Conservation (phyloP, 2,113 vertebrate species). For the Recurvirostra avosetta region DNA sequence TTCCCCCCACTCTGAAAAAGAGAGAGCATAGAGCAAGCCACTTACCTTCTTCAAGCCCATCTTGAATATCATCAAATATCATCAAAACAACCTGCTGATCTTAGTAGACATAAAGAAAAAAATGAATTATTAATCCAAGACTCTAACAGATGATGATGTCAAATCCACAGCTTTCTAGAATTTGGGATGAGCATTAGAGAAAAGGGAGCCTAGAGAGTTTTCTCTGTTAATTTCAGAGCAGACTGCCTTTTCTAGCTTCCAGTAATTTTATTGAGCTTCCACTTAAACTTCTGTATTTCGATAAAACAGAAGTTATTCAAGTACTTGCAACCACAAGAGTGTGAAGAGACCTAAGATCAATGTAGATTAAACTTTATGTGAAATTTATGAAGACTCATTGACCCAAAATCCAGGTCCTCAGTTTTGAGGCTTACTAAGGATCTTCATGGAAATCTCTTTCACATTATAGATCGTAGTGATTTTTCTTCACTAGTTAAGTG, state of each 20-base stretch:
- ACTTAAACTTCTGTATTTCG: not conserved
- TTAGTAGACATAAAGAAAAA: not conserved
- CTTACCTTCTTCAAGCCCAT: not conserved
- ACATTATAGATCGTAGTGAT: not conserved
- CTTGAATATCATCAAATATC: not conserved
- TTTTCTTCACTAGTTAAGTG: not conserved
- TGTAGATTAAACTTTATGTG: constrained; percentile 2
- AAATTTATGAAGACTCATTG: constrained; percentile 13
- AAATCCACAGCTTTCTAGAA: not conserved
- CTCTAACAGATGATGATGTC: not conserved
- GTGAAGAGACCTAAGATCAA: not conserved
- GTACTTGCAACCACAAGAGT: not conserved
- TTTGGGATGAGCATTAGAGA: not conserved
- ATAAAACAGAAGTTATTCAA: constrained; percentile 1
- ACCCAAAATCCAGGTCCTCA: not conserved
- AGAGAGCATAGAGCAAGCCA: not conserved
- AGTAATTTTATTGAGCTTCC: constrained; percentile 2
- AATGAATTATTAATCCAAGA: not conserved
- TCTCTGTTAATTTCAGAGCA: not conserved
- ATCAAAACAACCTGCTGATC: not conserved
- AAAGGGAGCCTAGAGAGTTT: not conserved
- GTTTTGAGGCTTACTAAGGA: not conserved
- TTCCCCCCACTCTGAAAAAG: not conserved
- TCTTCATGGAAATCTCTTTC: not conserved
- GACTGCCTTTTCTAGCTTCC: not conserved